A percentile compares a stretch with the other conserved stretches of the same genome.
These are phyloP conservation scores for Cladorhizidae sp. DNA, from an alignment of 37 sponge, comb jelly and placozoan species.

Conservation along the genomic window DNA sequence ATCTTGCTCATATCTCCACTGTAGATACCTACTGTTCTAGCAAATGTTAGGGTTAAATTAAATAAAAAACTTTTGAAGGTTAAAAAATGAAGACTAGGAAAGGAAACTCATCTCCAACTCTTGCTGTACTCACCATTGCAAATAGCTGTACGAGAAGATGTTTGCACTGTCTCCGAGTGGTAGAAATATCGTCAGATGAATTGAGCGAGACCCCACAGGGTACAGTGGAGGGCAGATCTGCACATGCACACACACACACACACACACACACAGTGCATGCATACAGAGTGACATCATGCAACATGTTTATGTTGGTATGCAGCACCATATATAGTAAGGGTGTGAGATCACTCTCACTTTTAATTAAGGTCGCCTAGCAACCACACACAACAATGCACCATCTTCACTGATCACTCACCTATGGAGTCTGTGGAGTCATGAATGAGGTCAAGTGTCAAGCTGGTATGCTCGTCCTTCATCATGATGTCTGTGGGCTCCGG, in stretches of 20 bases:
- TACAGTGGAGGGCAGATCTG: constrained; percentile 20
- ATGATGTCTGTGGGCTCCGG: constrained; percentile 48
- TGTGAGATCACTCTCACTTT: not conserved
- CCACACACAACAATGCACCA: not conserved
- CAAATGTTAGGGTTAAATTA: too few relatives aligned
- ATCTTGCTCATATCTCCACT: too few relatives aligned
- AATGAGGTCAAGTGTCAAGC: constrained; percentile 37
- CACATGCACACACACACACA: too few relatives aligned
- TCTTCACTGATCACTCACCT: constrained; percentile 9
- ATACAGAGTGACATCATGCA: too few relatives aligned
- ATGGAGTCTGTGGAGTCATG: constrained; percentile 16
- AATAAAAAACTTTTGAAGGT: too few relatives aligned
- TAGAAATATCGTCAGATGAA: constrained; percentile 52
- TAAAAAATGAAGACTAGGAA: too few relatives aligned
- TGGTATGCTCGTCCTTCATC: constrained; percentile 14
- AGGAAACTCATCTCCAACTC: too few relatives aligned
- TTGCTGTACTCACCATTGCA: constrained; percentile 56
- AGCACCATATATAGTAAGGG: not conserved
- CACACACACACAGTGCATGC: not conserved
- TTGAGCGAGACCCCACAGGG: constrained; percentile 44
- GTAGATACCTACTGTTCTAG: too few relatives aligned
- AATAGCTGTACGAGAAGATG: constrained; percentile 62
- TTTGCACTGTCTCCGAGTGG: constrained; percentile 59
- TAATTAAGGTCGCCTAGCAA: too few relatives aligned
- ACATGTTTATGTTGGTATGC: not conserved